These are phyloP conservation scores for Onychostoma macrolepis DNA, from an alignment of 2,113 vertebrate genomes.

Conservation along the genomic window DNA sequence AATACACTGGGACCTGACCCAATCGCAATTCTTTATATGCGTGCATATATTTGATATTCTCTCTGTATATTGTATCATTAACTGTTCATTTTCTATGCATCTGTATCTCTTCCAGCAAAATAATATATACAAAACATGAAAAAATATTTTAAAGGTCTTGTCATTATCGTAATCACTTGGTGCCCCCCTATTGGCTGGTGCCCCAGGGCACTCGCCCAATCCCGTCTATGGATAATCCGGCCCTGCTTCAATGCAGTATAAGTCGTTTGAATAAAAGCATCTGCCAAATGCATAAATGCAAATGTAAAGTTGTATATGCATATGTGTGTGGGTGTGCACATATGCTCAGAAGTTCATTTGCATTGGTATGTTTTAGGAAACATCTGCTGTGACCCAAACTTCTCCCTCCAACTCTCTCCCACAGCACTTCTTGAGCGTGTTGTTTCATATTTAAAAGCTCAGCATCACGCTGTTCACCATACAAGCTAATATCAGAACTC, in stretches of 20 bases:
- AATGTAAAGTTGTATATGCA: neutral
- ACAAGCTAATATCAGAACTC: neutral
- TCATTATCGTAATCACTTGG: too few relatives aligned
- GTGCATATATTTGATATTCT: too few relatives aligned
- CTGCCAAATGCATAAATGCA: neutral
- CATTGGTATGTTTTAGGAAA: neutral
- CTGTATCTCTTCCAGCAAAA: too few relatives aligned
- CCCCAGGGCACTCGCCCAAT: too few relatives aligned
- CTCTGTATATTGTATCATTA: too few relatives aligned
- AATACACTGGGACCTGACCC: too few relatives aligned
- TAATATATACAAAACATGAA: too few relatives aligned
- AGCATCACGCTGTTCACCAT: neutral
- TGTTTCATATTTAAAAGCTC: neutral
- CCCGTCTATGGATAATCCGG: too few relatives aligned
- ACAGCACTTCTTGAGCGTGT: neutral
- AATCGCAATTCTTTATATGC: too few relatives aligned
- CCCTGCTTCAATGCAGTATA: neutral
- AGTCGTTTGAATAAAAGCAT: neutral
- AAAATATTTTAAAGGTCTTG: too few relatives aligned
- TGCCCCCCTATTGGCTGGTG: too few relatives aligned
- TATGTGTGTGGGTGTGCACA: conserved; percentile 19
- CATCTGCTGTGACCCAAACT: neutral
- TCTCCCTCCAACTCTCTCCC: neutral
- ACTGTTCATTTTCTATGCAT: too few relatives aligned
- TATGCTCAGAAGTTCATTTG: conserved; percentile 1